Evolutionary conservation across 2,888 invertebrate species (phyloP), one percentile per base, ranked within the genome.

Genomic region (Drosophila picticornis): DNA sequence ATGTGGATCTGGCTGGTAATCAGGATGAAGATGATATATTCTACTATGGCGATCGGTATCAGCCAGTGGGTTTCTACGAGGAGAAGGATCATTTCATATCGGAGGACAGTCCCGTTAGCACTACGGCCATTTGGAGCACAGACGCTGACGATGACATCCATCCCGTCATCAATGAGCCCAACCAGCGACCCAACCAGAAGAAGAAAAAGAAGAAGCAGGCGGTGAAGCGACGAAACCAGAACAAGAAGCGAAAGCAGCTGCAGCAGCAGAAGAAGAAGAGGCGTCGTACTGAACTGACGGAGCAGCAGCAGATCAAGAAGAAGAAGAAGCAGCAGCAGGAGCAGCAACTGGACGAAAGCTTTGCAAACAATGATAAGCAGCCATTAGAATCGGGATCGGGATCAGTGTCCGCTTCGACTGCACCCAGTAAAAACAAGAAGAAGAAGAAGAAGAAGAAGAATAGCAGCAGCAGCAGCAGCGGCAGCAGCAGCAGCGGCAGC

Each of bases 101-200:
- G 34, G 90, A 88, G 60, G 65, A 83, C 0, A 76, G 34, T 58
- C 92, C 91, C 0, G 22, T 65, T 0, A 51, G 60, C 10, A 87
- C 91, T 0, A 61, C 76, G 0, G 90, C 85, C 38, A 80, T 84
- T 58, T 92, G 92, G 91, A 81, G 82, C 22, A 91, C 91, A 0
- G 88, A 75, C 3, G 73, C 74, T 4, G 75, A 79, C 16, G 79
- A 79, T 0, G 56, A 88, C 32, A 51, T 75, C 0, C 68, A 69
- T 31, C 88, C 90, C 4, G 34, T 71, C 19, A 61, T 72, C 56
- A 84, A 84, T 53, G 66, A 69, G 71, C 2, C 74, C 60, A 88
- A 74, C 31, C 64, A 71, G 57, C 27, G 60, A 1, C 64, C 70
- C 5, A 65, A 46, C 0, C 46, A 68, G 13, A 50, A 51, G 6